phyloP scores from a whole-genome alignment of 2,888 invertebrate genomes.

The Thymelicus lineola region DNA sequence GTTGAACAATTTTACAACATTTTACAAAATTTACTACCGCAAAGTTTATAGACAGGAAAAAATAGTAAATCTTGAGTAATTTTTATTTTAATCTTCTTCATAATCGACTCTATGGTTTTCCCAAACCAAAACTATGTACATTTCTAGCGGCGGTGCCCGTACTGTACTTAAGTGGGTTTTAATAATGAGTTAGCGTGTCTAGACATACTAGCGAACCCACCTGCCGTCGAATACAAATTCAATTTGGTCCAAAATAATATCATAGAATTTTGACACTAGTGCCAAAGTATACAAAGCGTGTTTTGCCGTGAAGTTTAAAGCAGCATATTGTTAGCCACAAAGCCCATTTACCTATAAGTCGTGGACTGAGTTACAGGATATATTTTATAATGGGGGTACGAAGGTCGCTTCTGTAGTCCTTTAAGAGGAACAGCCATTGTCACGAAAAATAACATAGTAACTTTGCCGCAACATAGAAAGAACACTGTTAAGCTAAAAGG shows the following conservation, averaged over 20 bases:
- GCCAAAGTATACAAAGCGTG: not conserved
- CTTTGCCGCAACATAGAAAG: no score
- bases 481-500: no score
- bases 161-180: slow-evolving; percentile 64
- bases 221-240: slow-evolving; percentile 29
- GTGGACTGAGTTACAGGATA: not conserved
- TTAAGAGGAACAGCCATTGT: no score
- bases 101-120: slow-evolving; percentile 12
- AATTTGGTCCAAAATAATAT: slow-evolving; percentile 22
- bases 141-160: slow-evolving; percentile 38
- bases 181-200: slow-evolving; percentile 78
- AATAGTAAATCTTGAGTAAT: no score
- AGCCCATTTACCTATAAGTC: slow-evolving; percentile 2
- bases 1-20: no score
- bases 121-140: not conserved
- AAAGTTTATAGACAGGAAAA: no score
- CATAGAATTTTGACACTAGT: slow-evolving; percentile 8
- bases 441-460: no score
- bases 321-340: slow-evolving; percentile 3
- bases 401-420: not conserved
- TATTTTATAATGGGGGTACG: not conserved
- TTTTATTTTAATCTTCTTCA: no score
- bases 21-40: no score
- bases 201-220: slow-evolving; percentile 53
- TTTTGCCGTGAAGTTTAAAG: slow-evolving; percentile 12